These are phyloP conservation scores for Halocaridina rubra DNA, from an alignment of 2,888 invertebrate species.

Conservation along the genomic window DNA sequence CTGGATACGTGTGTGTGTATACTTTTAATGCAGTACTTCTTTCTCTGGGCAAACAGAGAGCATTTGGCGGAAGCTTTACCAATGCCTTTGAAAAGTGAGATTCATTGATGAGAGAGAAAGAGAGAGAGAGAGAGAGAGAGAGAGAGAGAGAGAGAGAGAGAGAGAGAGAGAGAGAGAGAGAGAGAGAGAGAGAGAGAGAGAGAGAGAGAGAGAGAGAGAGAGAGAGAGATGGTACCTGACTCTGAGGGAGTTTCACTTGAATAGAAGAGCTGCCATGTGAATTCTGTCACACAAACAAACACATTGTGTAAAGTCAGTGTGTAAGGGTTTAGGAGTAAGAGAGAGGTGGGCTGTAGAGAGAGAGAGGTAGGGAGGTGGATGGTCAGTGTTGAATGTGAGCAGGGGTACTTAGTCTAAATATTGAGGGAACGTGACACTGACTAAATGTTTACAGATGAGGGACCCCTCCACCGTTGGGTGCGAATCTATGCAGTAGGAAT, in stretches of 20 bases:
- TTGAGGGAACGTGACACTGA: constrained; percentile 49
- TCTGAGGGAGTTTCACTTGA: too few species aligned
- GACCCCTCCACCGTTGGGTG: background rate
- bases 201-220: constrained; percentile 18
- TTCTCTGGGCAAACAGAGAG: too few species aligned
- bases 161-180: constrained; percentile 15
- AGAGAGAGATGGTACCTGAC: background rate
- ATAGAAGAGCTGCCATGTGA: too few species aligned
- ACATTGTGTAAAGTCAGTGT: too few species aligned
- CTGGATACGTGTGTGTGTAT: background rate
- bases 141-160: background rate
- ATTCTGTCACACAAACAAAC: too few species aligned
- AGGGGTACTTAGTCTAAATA: constrained; percentile 13
- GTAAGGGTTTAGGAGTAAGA: background rate
- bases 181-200: constrained; percentile 7
- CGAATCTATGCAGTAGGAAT: background rate
- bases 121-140: constrained; percentile 10
- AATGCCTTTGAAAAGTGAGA: too few species aligned
- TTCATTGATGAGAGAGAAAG: background rate
- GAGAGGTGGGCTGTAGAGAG: background rate
- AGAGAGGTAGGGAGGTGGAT: background rate
- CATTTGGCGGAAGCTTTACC: too few species aligned
- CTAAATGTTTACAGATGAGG: constrained; percentile 52
- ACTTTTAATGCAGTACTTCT: background rate
- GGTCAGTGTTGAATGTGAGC: background rate